phyloP scores from a whole-genome alignment of 2,797 vertebrate genomes.

The Cephalopachus bancanus region DNA sequence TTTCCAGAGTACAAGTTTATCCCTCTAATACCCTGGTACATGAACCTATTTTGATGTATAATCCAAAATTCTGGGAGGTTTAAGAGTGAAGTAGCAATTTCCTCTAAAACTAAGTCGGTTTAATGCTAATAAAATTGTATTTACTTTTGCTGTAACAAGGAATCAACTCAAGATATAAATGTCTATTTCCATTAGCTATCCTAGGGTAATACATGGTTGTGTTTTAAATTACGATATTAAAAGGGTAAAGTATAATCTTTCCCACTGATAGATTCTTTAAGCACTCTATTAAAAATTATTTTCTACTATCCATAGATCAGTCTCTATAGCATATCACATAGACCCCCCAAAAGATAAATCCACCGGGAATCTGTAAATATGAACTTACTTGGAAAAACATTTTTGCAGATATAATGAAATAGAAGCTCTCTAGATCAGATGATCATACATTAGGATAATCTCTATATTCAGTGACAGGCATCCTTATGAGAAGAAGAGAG shows the following conservation, averaged over 20 bases:
- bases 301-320: neutral
- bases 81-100: slow-evolving; percentile 18
- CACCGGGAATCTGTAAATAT: no score
- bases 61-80: neutral
- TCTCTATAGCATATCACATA: no score
- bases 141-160: neutral
- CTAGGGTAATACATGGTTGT: neutral
- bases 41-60: slow-evolving; percentile 15
- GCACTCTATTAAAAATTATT: neutral
- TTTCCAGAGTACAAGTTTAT: neutral
- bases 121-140: neutral
- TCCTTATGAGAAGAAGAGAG: no score
- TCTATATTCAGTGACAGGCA: no score
- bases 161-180: slow-evolving; percentile 16
- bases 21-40: neutral
- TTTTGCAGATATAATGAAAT: no score
- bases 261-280: neutral
- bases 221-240: neutral
- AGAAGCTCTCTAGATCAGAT: no score
- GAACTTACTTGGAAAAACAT: no score
- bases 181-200: neutral
- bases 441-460: no score
- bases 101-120: neutral
- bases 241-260: neutral
- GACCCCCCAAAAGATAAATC: no score